Conservation (phyloP, 2,797 vertebrate species). For the Siniperca scherzeri region DNA sequence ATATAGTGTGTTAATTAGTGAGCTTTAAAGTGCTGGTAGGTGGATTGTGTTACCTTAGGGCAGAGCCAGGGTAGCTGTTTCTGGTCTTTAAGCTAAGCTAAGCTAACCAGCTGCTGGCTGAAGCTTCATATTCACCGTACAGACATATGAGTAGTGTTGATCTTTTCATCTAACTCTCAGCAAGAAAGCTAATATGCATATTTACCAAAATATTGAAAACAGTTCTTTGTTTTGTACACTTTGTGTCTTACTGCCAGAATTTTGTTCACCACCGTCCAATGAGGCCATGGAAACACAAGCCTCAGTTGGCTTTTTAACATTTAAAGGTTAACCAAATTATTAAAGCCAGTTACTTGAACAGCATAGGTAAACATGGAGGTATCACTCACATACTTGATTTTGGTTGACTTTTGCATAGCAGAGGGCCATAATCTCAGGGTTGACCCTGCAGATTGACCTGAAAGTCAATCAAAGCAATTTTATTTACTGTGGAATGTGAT, state of each 20-base stretch:
- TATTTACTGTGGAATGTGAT: neutral
- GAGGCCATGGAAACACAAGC: neutral
- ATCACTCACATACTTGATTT: neutral
- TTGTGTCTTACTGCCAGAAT: neutral
- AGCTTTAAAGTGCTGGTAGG: neutral
- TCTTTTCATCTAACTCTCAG: neutral
- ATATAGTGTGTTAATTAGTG: too few relatives aligned
- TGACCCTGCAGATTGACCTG: neutral
- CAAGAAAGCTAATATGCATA: neutral
- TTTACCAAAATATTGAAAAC: neutral
- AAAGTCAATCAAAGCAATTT: neutral
- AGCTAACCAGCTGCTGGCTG: neutral
- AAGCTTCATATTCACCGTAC: neutral
- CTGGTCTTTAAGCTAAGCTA: neutral
- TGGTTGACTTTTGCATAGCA: neutral
- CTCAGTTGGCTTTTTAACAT: neutral
- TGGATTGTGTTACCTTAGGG: neutral
- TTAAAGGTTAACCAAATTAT: neutral
- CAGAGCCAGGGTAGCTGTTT: too few relatives aligned
- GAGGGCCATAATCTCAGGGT: neutral
- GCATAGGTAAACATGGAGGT: too few relatives aligned
- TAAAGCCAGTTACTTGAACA: neutral
- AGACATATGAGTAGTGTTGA: neutral
- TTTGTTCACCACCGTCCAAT: neutral
- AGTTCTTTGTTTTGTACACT: neutral